Conservation (phyloP, 2,113 vertebrate species). For the Microcebus murinus region DNA sequence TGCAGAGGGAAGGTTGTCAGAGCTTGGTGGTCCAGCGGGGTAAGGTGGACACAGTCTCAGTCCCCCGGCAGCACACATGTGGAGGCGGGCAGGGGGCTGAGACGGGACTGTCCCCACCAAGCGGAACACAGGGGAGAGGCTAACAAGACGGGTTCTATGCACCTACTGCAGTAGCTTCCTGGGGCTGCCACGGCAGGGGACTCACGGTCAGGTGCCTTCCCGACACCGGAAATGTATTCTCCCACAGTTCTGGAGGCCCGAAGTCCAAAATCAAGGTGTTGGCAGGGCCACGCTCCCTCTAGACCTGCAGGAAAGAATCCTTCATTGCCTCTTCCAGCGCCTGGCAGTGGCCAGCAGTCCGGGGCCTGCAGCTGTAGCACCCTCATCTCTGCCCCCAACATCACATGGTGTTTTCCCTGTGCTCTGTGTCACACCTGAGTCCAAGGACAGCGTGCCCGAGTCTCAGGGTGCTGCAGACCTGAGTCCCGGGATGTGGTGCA, state of each 20-base stretch:
- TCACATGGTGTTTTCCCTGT: rapidly evolving
- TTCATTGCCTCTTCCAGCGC: not conserved
- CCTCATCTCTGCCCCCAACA: rapidly evolving
- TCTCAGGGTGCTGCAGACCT: not conserved
- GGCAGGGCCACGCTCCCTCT: no score
- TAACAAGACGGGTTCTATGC: rapidly evolving
- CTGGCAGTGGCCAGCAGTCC: not conserved
- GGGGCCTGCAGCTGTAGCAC: not conserved
- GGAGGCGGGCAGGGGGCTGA: not conserved
- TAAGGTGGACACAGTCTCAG: not conserved
- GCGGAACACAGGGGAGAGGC: no score
- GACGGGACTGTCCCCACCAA: not conserved
- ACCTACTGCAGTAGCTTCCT: rapidly evolving
- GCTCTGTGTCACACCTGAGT: no score
- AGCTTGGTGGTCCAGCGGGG: not conserved
- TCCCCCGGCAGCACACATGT: rapidly evolving
- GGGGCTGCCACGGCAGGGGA: rapidly evolving
- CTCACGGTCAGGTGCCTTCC: rapidly evolving
- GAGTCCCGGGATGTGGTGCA: not conserved
- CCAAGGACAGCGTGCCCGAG: no score
- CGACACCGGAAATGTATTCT: not conserved
- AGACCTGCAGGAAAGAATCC: no score
- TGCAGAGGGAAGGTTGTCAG: not conserved
- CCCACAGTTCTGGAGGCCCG: not conserved
- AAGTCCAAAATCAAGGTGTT: no score